Base-by-base conservation (phyloP, 1,140 invertebrate genomes). In the Anoplolepis gracilipes region DNA sequence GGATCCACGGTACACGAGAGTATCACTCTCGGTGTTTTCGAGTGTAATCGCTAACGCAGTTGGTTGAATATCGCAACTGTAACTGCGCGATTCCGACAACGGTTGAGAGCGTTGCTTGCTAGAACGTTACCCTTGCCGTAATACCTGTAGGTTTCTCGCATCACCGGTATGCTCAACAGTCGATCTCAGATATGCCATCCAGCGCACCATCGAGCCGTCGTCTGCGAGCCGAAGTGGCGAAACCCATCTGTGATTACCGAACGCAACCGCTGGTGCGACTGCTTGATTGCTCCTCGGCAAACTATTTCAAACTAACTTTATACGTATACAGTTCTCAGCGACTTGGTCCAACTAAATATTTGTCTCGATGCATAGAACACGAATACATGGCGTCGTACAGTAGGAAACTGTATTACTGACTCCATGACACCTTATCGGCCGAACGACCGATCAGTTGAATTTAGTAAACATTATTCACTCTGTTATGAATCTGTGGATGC, bases 41-140 rank as follows among this genome's bases (percentile, higher is more conserved):
- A 72, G 85, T 85, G 88, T 87, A 89, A 91, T 91, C 85, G n/a
- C n/a, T n/a, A 90, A 91, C 75, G 87, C 87, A 87, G 82, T 90
- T 79, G 77, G 72, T 33, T 72, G 87, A 91, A 91, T 81, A 85
- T 88, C 53, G 62, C 84, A 61, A 82, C 82, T 42, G 46, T 69
- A 67, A 55, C 69, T 76, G 67, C 55, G 46, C 67, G 33, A 59
- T 30, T 59, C 25, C 69, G 36, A 61, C 61, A 57, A 77, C n/a
- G 49, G 46, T 49, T 53, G 61, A 28, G 73, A 65, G 73, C 49
- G 62, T 70, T 57, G 75, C 64, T 36, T 19, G 65, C 28, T 87
- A 36, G 84, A 79, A 88, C 81, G 64, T 49, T 49, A 49, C 16
- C 13, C 46, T 49, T 49, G 16, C 61, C 25, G 72, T 88, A 90